Evolutionary conservation across 2,113 vertebrate species (phyloP).

Genomic region (Oreochromis niloticus): DNA sequence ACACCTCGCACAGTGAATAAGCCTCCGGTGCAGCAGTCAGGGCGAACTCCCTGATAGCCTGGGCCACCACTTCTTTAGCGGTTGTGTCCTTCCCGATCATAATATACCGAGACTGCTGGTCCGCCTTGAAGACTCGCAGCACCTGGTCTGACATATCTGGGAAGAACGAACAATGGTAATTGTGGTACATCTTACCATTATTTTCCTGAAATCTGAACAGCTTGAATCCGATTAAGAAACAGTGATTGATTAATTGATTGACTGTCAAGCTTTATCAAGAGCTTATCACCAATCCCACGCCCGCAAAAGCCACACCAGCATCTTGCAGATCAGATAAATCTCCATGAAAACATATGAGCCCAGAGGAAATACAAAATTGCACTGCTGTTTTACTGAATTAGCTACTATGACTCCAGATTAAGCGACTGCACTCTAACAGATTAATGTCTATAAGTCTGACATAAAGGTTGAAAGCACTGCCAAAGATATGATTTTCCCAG

Average conservation of each 20-base stretch:
- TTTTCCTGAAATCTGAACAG: not conserved
- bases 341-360: not conserved
- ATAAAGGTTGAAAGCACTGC: not conserved
- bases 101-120: slow-evolving; percentile 97
- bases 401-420: not conserved
- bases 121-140: slow-evolving; percentile 92
- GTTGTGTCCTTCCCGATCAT: slow-evolving; percentile 99
- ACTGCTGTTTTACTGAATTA: not conserved
- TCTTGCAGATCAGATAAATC: not conserved
- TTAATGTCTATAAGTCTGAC: not conserved
- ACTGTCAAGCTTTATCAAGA: not conserved
- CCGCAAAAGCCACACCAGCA: not conserved
- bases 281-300: not conserved
- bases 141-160: slow-evolving; percentile 95
- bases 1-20: slow-evolving; percentile 93
- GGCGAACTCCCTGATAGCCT: slow-evolving; percentile 94
- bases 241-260: not conserved
- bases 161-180: not conserved
- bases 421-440: not conserved
- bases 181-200: not conserved
- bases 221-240: not conserved
- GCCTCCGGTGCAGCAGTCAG: slow-evolving; percentile 87
- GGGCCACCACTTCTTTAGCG: slow-evolving; percentile 92
- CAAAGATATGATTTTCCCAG: not conserved
- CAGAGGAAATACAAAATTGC: not conserved